Percentiles rank a stretch among this genome's conserved stretches.
Conservation (phyloP, 2,888 invertebrate species). For the Nephrotoma guestfalica region DNA sequence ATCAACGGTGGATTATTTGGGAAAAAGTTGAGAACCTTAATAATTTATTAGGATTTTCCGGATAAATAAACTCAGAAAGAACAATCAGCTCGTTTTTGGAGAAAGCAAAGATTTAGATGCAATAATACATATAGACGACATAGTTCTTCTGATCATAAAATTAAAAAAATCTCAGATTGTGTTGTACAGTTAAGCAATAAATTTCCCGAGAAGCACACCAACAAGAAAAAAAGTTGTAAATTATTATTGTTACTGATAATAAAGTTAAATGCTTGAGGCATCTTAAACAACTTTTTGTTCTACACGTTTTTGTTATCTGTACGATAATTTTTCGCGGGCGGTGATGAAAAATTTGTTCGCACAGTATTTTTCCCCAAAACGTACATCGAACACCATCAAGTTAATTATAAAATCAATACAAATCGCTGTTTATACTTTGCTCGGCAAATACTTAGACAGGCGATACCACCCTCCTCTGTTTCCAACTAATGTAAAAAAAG, state of each 20-base stretch:
- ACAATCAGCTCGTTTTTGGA: not conserved
- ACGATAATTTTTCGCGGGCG: no score
- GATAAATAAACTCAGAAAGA: not conserved
- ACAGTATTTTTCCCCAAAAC: not conserved
- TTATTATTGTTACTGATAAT: not conserved
- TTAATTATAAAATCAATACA: not conserved
- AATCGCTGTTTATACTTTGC: not conserved
- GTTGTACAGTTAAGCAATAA: not conserved
- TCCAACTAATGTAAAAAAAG: no score
- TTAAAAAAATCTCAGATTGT: not conserved
- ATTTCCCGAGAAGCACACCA: not conserved
- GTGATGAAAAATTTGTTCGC: no score
- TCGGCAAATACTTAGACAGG: no score
- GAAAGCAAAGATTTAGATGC: not conserved
- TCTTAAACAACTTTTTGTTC: no score
- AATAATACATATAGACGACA: not conserved
- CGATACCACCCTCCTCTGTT: no score
- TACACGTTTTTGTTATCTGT: not conserved
- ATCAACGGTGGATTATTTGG: not conserved
- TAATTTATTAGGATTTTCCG: not conserved
- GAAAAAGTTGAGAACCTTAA: not conserved
- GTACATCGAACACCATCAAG: not conserved
- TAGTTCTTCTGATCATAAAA: not conserved
- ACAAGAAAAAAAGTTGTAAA: not conserved
- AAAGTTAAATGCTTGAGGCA: not conserved